Evolutionary conservation across 1,140 invertebrate genomes (phyloP).

Genomic region (Calosoma granatense): DNA sequence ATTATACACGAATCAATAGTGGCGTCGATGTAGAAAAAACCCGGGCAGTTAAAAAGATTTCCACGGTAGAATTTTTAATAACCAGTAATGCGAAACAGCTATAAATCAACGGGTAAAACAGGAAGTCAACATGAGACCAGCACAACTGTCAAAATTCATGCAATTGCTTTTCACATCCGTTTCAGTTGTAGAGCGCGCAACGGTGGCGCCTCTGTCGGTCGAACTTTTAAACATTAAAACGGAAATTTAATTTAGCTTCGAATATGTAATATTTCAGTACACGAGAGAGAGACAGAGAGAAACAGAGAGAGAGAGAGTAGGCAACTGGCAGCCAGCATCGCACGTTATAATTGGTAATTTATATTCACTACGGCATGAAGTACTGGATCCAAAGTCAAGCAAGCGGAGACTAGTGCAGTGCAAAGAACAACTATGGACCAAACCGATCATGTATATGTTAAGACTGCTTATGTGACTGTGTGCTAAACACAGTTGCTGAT

Average conservation of each 20-base stretch:
- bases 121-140: not conserved
- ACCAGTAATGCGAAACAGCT: not conserved
- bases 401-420: not conserved
- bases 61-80: not conserved
- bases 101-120: not conserved
- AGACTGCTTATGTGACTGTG: too few relatives aligned
- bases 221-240: conserved; percentile 1
- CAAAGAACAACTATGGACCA: too few relatives aligned
- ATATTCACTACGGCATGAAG: not conserved
- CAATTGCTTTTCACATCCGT: not conserved
- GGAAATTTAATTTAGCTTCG: not conserved
- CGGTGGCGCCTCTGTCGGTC: not conserved
- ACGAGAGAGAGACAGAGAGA: too few relatives aligned
- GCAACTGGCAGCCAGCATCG: not conserved
- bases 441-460: too few relatives aligned
- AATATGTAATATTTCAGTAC: conserved; percentile 3
- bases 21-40: too few relatives aligned
- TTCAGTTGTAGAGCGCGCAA: not conserved
- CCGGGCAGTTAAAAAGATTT: too few relatives aligned
- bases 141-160: conserved; percentile 3
- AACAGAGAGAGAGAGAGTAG: too few relatives aligned
- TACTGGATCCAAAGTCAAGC: too few relatives aligned
- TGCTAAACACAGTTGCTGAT: too few relatives aligned
- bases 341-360: not conserved
- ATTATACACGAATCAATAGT: too few relatives aligned